phyloP scores from a whole-genome alignment of 2,888 invertebrate genomes.

The Pogonocherus hispidulus region DNA sequence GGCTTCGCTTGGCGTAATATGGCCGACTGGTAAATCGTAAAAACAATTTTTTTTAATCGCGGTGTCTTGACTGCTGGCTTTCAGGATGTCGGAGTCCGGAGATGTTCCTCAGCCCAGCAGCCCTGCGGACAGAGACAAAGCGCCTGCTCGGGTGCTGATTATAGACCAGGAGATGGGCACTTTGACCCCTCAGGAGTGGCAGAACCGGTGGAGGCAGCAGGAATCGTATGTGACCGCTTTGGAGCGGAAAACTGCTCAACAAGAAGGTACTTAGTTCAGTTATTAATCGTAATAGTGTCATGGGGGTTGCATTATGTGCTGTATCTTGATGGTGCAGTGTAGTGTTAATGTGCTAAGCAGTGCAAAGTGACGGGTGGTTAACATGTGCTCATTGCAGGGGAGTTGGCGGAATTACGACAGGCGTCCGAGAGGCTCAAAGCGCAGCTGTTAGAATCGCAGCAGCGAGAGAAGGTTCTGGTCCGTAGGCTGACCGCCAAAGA shows the following conservation, averaged over 20 bases:
- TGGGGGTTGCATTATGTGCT: conserved; percentile 39
- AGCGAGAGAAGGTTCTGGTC: conserved; percentile 92
- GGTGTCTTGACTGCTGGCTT: conserved; percentile 46
- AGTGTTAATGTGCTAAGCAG: conserved; percentile 51
- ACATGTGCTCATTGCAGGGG: conserved; percentile 72
- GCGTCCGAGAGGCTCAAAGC: conserved; percentile 84
- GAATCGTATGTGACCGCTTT: conserved; percentile 82
- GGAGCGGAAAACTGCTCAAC: conserved; percentile 81
- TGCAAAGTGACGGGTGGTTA: conserved; percentile 51
- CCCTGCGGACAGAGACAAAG: conserved; percentile 69
- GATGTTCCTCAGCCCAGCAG: conserved; percentile 67
- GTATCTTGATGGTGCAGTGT: conserved; percentile 58
- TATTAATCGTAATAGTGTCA: conserved; percentile 55
- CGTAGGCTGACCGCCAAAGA: conserved; percentile 95
- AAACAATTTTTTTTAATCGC: conserved; percentile 27
- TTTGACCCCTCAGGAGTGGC: conserved; percentile 76
- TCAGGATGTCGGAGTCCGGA: conserved; percentile 62
- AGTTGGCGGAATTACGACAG: conserved; percentile 80
- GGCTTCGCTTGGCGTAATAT: conserved; percentile 46
- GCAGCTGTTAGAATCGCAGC: conserved; percentile 88
- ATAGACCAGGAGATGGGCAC: conserved; percentile 77
- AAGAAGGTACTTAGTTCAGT: conserved; percentile 80
- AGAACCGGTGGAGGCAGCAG: conserved; percentile 81
- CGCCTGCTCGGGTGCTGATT: conserved; percentile 73
- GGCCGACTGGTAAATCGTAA: conserved; percentile 47